Percentiles rank a stretch among this genome's conserved stretches.
Conservation (phyloP, 1,140 invertebrate species). For the Heliothis virescens region DNA sequence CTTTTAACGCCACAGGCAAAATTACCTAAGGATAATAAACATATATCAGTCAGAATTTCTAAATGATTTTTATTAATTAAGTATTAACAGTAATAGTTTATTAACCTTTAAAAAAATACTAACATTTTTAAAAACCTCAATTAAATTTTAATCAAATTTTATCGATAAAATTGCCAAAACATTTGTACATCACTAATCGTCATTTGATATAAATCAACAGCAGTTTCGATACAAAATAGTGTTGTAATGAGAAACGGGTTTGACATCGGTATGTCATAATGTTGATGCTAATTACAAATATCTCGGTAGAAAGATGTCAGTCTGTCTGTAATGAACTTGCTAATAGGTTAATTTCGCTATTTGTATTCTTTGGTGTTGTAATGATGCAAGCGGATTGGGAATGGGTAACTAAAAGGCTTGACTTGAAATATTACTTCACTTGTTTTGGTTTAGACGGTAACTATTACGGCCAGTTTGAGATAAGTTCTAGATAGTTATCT, state of each 20-base stretch:
- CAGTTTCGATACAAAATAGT: conserved; percentile 13
- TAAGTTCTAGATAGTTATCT: too few species aligned
- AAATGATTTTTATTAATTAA: too few species aligned
- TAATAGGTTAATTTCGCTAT: conserved; percentile 18
- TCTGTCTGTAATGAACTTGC: not conserved
- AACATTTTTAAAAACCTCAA: not conserved
- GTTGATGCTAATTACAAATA: conserved; percentile 10
- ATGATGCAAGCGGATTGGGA: conserved; percentile 14
- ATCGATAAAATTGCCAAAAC: not conserved
- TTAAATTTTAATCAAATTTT: not conserved
- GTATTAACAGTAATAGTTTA: too few species aligned
- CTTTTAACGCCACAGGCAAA: too few species aligned
- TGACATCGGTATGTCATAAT: conserved; percentile 32
- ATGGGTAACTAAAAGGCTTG: not conserved
- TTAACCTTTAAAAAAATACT: not conserved
- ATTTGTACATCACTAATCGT: conserved; percentile 10
- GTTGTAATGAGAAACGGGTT: conserved; percentile 22
- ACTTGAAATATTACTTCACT: too few species aligned
- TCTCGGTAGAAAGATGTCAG: conserved; percentile 23
- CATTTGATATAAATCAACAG: not conserved
- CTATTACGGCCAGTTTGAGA: too few species aligned
- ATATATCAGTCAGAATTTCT: too few species aligned
- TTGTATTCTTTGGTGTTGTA: conserved; percentile 2
- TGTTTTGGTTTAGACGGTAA: too few species aligned
- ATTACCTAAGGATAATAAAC: too few species aligned